Percentiles rank a stretch among this genome's conserved stretches.
Evolutionary conservation across 2,888 invertebrate genomes (phyloP).

Genomic region (Liopterus haemorrhoidalis): DNA sequence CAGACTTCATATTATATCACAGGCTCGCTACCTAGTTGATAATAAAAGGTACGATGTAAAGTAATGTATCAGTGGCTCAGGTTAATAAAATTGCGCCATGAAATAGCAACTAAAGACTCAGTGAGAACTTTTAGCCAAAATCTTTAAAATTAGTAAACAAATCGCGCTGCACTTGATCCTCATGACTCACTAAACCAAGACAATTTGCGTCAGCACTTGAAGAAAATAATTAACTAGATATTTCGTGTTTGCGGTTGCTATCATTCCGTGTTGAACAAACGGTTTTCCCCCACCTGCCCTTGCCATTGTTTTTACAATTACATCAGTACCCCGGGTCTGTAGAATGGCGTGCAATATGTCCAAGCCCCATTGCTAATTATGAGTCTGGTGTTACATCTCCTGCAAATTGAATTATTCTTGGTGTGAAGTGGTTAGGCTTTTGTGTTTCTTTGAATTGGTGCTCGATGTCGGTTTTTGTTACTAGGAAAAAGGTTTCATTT

Average conservation of each 20-base stretch:
- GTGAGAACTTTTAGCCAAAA: too few relatives aligned
- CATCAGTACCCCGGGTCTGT: not conserved
- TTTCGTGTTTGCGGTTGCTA: too few relatives aligned
- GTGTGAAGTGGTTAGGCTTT: too few relatives aligned
- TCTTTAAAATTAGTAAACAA: not conserved
- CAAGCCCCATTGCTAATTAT: not conserved
- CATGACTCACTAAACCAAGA: conserved; percentile 1
- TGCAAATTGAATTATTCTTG: conserved; percentile 1
- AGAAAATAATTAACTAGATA: not conserved
- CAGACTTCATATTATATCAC: too few relatives aligned
- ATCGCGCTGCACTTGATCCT: not conserved
- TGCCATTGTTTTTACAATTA: conserved; percentile 1
- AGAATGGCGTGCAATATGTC: conserved; percentile 1
- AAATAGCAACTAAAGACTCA: too few relatives aligned
- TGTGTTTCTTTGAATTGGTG: too few relatives aligned
- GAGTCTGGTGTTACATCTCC: not conserved
- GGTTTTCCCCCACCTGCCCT: not conserved
- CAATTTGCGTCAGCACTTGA: not conserved
- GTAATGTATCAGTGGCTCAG: too few relatives aligned
- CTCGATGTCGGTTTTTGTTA: too few relatives aligned
- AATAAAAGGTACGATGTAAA: too few relatives aligned
- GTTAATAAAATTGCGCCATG: too few relatives aligned
- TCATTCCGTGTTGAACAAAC: conserved; percentile 1
- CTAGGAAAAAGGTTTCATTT: too few relatives aligned
- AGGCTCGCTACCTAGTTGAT: too few relatives aligned